Conservation (phyloP, 2,113 vertebrate species). For the Mellivora capensis region DNA sequence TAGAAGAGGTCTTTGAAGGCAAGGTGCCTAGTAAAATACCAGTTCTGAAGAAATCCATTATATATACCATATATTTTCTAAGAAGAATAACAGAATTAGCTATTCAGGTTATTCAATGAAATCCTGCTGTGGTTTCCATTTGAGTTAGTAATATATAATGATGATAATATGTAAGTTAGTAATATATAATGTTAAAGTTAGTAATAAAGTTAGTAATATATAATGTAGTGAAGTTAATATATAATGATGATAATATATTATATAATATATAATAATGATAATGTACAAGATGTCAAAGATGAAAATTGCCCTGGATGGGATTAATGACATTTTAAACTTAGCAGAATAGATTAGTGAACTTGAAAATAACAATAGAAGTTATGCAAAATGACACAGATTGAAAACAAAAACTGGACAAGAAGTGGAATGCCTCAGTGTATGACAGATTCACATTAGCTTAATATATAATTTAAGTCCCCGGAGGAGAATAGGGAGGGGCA, state of each 20-base stretch:
- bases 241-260: no score
- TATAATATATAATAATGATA: no score
- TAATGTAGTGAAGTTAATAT: no score
- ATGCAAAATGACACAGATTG: neutral
- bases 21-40: neutral
- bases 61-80: neutral
- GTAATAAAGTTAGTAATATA: no score
- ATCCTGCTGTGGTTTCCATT: neutral
- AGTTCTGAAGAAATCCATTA: neutral
- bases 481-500: neutral
- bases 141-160: neutral
- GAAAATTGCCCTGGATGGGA: neutral
- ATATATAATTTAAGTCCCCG: neutral
- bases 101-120: neutral
- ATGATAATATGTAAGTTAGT: no score
- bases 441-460: neutral
- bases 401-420: neutral
- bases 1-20: neutral
- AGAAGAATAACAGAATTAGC: neutral
- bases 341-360: neutral
- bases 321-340: neutral
- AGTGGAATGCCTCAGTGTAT: neutral
- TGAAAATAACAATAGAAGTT: neutral
- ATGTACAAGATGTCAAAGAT: neutral
- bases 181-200: no score